Conservation (phyloP, 2,797 vertebrate species). For the Jordanella pulchra region DNA sequence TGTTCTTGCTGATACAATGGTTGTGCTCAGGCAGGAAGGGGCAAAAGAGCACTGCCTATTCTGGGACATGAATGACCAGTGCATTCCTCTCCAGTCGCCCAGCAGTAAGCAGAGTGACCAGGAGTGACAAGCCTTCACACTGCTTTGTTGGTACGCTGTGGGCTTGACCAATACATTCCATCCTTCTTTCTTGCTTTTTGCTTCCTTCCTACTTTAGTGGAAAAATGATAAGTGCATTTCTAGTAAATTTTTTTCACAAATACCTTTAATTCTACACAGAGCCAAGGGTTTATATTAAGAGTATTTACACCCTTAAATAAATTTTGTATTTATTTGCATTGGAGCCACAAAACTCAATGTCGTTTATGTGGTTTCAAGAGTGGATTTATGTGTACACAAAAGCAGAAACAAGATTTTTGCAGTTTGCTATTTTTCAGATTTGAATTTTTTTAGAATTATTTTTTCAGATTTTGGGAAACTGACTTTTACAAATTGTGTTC, state of each 20-base stretch:
- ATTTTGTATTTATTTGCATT: not conserved
- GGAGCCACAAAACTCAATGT: not conserved
- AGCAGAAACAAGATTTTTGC: no score
- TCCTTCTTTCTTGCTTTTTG: constrained; percentile 33
- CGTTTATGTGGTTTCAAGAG: not conserved
- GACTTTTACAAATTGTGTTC: no score
- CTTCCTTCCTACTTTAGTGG: constrained; percentile 45
- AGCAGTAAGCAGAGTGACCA: constrained; percentile 74
- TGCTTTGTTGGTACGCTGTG: constrained; percentile 71
- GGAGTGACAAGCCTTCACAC: constrained; percentile 74
- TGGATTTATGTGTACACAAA: not conserved
- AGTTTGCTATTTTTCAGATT: no score
- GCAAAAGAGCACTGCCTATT: constrained; percentile 75
- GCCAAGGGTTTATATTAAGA: constrained; percentile 28
- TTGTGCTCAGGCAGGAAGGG: constrained; percentile 68
- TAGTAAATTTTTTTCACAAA: constrained; percentile 37
- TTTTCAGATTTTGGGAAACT: no score
- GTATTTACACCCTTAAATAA: not conserved
- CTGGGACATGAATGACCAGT: constrained; percentile 71
- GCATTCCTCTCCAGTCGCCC: constrained; percentile 75
- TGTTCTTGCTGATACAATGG: constrained; percentile 74
- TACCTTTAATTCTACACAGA: constrained; percentile 31
- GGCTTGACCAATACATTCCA: constrained; percentile 74
- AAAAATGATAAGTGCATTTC: constrained; percentile 23
- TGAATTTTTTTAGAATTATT: no score